phyloP scores from a whole-genome alignment of 2,113 vertebrate species.

The Caretta caretta region DNA sequence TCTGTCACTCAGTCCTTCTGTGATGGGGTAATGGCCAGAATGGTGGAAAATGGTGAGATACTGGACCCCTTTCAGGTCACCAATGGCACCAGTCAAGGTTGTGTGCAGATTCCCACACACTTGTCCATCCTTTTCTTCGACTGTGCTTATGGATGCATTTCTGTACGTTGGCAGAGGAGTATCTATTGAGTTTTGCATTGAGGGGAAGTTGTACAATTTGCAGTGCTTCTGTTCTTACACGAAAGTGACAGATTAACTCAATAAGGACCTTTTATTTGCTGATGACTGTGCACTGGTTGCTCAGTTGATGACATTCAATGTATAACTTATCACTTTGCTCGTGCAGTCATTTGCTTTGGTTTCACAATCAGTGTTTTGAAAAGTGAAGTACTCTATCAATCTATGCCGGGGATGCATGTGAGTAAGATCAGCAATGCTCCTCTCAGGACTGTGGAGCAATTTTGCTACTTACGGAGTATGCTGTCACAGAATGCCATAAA shows the following conservation, averaged over 20 bases:
- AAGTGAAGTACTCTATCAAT: neutral
- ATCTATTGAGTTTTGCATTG: neutral
- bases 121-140: neutral
- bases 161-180: neutral
- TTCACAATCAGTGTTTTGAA: constrained; percentile 1
- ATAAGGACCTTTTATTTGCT: neutral
- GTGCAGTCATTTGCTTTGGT: constrained; percentile 9
- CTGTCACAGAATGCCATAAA: neutral
- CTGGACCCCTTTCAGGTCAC: neutral
- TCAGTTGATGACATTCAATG: neutral
- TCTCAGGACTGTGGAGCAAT: neutral
- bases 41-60: neutral
- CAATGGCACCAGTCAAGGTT: neutral
- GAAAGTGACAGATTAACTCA: neutral
- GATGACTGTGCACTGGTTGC: constrained; percentile 18
- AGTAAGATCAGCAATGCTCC: neutral
- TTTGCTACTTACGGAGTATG: neutral
- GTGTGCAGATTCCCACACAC: accelerated
- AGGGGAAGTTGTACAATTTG: neutral
- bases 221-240: neutral
- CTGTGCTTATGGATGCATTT: neutral
- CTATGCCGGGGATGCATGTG: accelerated
- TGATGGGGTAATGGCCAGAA: neutral
- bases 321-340: constrained; percentile 11
- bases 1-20: neutral